Percentiles rank a stretch among this genome's conserved stretches.
Evolutionary conservation across 1,140 invertebrate genomes (phyloP).

Genomic region (Pseudomyrmex flavicornis): DNA sequence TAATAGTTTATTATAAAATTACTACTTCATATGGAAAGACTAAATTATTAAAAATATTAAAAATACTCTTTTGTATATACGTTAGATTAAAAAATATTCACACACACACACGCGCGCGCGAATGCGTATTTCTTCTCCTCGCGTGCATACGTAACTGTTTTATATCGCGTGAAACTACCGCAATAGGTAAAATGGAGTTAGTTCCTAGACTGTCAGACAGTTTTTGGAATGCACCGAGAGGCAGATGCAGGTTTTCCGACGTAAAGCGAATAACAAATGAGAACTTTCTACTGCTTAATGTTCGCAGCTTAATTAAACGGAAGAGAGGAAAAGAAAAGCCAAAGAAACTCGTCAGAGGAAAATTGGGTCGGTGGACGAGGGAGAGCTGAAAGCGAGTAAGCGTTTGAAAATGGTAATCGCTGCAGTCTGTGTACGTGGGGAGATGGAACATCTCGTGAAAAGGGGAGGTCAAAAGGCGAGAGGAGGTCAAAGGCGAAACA

Average conservation of each 20-base stretch:
- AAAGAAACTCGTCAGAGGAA: conserved; percentile 52
- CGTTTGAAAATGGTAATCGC: conserved; percentile 59
- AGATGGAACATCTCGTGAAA: conserved; percentile 27
- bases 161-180: conserved; percentile 15
- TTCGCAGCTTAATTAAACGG: conserved; percentile 55
- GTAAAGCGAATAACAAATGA: conserved; percentile 54
- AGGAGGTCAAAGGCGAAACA: conserved; percentile 60
- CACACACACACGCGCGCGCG: no score
- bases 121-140: neutral
- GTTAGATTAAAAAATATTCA: neutral
- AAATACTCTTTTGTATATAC: no score
- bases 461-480: conserved; percentile 6
- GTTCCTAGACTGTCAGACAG: conserved; percentile 13
- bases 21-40: no score
- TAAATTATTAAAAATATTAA: no score
- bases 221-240: conserved; percentile 24
- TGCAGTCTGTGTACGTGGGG: conserved; percentile 30
- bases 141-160: conserved; percentile 1
- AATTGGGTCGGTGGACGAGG: conserved; percentile 48
- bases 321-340: conserved; percentile 49
- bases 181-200: conserved; percentile 36
- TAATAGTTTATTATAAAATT: no score
- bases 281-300: conserved; percentile 49
- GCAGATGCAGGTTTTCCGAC: neutral
- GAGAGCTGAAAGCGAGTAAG: conserved; percentile 41